These are phyloP conservation scores for Monochamus saltuarius DNA, from an alignment of 1,140 invertebrate species.

Conservation along the genomic window DNA sequence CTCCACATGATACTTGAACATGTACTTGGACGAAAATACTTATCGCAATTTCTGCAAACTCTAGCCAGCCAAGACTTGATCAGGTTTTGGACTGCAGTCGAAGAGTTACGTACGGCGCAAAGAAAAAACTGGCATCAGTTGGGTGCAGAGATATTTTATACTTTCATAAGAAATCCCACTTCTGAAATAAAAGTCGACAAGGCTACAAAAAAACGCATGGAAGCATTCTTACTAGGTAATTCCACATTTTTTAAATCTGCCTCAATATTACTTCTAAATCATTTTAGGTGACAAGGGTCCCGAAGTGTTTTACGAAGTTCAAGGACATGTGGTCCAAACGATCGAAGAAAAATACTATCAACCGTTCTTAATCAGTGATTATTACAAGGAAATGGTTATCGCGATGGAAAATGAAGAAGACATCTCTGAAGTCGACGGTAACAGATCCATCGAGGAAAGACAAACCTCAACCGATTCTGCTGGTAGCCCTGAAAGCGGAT, in stretches of 20 bases:
- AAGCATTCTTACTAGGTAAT: slow-evolving; percentile 71
- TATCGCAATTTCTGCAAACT: slow-evolving; percentile 79
- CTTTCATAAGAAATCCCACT: slow-evolving; percentile 76
- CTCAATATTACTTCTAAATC: slow-evolving; percentile 6
- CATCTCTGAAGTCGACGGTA: slow-evolving; percentile 48
- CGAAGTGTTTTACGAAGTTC: slow-evolving; percentile 85
- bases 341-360: slow-evolving; percentile 88
- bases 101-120: slow-evolving; percentile 74
- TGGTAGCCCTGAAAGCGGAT: slow-evolving; percentile 53
- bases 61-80: slow-evolving; percentile 77
- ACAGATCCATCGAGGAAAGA: slow-evolving; percentile 55
- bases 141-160: slow-evolving; percentile 88
- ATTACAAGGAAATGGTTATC: slow-evolving; percentile 75
- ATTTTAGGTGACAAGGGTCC: slow-evolving; percentile 75
- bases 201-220: slow-evolving; percentile 76
- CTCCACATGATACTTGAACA: slow-evolving; percentile 69
- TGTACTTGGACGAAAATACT: slow-evolving; percentile 68
- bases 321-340: slow-evolving; percentile 73
- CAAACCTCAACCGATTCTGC: slow-evolving; percentile 56
- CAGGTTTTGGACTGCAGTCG: slow-evolving; percentile 85
- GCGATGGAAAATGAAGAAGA: slow-evolving; percentile 70
- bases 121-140: slow-evolving; percentile 79
- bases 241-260: neutral
- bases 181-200: slow-evolving; percentile 79
- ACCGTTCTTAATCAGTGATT: slow-evolving; percentile 81